Conservation (phyloP, 2,113 vertebrate genomes). For the Psittacula cyanocephala region DNA sequence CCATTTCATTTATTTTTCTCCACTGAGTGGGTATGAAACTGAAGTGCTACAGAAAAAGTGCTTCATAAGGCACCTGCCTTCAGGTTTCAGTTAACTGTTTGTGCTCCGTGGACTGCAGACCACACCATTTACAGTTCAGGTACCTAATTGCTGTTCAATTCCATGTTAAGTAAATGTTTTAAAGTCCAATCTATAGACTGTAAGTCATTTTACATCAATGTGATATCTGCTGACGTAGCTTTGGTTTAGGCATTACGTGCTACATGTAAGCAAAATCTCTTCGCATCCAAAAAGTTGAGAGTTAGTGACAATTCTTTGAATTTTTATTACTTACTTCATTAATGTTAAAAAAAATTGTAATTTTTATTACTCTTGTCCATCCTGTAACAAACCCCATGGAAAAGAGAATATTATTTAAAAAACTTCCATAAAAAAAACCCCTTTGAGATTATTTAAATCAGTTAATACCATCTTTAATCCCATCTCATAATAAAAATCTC, state of each 20-base stretch:
- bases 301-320: background rate
- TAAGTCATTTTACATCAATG: background rate
- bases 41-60: background rate
- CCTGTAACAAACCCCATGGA: background rate
- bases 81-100: background rate
- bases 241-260: background rate
- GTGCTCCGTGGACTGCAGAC: background rate
- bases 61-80: background rate
- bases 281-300: background rate
- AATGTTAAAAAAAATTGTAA: background rate
- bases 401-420: background rate
- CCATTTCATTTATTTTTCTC: background rate
- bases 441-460: background rate
- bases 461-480: background rate
- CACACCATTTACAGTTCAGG: accelerated
- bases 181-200: background rate
- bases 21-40: background rate
- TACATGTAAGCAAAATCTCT: background rate
- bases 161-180: background rate
- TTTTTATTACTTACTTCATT: background rate
- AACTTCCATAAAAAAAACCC: accelerated
- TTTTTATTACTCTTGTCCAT: background rate
- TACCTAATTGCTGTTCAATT: background rate
- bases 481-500: background rate
- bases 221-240: background rate